Conservation (phyloP, 2,797 vertebrate species). For the Dendrocincla fuliginosa region DNA sequence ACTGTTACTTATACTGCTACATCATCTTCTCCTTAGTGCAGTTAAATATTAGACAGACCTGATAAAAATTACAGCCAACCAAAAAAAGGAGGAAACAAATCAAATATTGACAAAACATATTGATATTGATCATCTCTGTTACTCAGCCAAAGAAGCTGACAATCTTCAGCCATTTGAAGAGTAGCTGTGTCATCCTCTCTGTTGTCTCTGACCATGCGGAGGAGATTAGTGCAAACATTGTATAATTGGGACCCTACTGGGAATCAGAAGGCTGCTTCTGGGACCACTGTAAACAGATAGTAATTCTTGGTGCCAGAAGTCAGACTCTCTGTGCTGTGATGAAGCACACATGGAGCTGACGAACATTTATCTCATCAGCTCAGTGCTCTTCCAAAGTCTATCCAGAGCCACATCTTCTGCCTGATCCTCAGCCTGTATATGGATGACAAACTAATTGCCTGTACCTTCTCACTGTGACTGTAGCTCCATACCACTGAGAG, state of each 20-base stretch:
- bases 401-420: background rate
- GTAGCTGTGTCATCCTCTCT: background rate
- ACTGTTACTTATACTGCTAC: background rate
- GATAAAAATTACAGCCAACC: background rate
- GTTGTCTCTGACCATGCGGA: background rate
- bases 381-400: background rate
- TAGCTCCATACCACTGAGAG: background rate
- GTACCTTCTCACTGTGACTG: background rate
- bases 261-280: background rate
- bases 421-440: background rate
- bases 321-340: background rate
- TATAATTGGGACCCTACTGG: background rate
- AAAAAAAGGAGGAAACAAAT: background rate
- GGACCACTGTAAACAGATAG: background rate
- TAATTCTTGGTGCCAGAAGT: background rate
- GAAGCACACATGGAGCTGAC: background rate
- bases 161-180: background rate
- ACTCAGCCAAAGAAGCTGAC: background rate
- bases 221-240: background rate
- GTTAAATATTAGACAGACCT: constrained; percentile 37
- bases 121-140: background rate
- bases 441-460: background rate
- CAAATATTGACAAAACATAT: constrained; percentile 37
- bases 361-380: background rate
- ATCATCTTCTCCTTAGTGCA: background rate